Base-by-base conservation (phyloP, 1,140 invertebrate genomes). In the Microplitis mediator region DNA sequence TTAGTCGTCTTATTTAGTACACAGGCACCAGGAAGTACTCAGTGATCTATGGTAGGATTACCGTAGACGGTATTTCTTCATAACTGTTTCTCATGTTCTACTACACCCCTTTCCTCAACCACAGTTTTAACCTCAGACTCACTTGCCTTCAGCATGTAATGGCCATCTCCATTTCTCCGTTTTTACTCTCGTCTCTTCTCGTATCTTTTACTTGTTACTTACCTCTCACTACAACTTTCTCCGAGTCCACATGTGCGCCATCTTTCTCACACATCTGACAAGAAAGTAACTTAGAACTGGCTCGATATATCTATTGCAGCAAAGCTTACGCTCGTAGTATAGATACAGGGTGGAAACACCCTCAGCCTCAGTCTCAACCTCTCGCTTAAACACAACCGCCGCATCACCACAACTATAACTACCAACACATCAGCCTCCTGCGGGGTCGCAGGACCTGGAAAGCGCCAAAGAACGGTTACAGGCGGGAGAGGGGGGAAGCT, bases 401-500 rank as follows among this genome's bases (percentile, higher is more conserved):
- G 39, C 39, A 45, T 45, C 39, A 45, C 39, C 39, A 45, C 39
- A 45, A 45, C 39, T 45, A 45, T 23, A 23, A 23, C 23, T 23
- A 23, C 23, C 23, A 11, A 54, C 51, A 54, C 23, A 58, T 23
- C 56, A 16, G 56, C 58, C 56, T 72, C 11, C 54, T 67, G 39
- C 36, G 54, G 52, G 52, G 60, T 72, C 67, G 61, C 71, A 23
- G 39, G 39, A 45, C 39, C 39, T 45, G 39, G 39, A 45, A 45
- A 45, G 39, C 39, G 39, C 39, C 39, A 45, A 45, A 45, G 39
- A 45, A 45, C 39, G 5, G 39, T 11, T 45, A 6, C 39, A 45
- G 60, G 13, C 36, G 45, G 35, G 51, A 62, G 63, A 51, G 16
- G 54, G 63, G 81, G 76, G 82, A 81, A 83, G 83, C 82, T 87